Percentiles rank a stretch among this genome's conserved stretches.
phyloP scores from a whole-genome alignment of 2,888 invertebrate genomes.

The Erebia palarica region DNA sequence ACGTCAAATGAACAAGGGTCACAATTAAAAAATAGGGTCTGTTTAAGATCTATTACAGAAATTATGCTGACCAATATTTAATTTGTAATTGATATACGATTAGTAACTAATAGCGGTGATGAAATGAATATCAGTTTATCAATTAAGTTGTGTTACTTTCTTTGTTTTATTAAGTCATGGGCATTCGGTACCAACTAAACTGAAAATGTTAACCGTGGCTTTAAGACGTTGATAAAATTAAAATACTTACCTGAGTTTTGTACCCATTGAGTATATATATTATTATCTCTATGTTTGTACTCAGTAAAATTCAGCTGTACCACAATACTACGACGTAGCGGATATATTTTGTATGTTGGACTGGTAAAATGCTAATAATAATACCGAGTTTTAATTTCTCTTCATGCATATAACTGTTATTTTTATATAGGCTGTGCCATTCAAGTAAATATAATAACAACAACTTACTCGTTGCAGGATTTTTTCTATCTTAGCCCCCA shows the following conservation, averaged over 20 bases:
- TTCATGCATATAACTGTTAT: too few species aligned
- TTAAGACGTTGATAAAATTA: too few species aligned
- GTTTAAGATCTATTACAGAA: slow-evolving; percentile 7
- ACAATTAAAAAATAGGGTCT: not conserved
- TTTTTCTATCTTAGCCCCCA: not conserved
- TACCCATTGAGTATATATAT: too few species aligned
- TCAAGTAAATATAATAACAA: not conserved
- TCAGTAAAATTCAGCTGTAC: too few species aligned
- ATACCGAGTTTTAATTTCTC: too few species aligned
- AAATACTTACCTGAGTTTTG: too few species aligned
- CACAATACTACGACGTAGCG: too few species aligned
- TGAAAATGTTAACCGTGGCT: too few species aligned
- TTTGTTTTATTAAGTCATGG: not conserved
- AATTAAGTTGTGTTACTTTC: not conserved
- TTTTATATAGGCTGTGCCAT: too few species aligned
- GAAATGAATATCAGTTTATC: not conserved
- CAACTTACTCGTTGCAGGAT: not conserved
- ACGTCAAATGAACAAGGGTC: not conserved
- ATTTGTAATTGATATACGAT: slow-evolving; percentile 22
- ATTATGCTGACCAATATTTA: slow-evolving; percentile 16
- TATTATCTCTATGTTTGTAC: too few species aligned
- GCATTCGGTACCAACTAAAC: not conserved
- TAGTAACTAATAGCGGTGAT: slow-evolving; percentile 3
- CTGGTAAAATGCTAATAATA: too few species aligned
- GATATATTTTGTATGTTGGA: too few species aligned